Evolutionary conservation across 2,113 vertebrate genomes (phyloP).

Genomic region (Axis porcinus): DNA sequence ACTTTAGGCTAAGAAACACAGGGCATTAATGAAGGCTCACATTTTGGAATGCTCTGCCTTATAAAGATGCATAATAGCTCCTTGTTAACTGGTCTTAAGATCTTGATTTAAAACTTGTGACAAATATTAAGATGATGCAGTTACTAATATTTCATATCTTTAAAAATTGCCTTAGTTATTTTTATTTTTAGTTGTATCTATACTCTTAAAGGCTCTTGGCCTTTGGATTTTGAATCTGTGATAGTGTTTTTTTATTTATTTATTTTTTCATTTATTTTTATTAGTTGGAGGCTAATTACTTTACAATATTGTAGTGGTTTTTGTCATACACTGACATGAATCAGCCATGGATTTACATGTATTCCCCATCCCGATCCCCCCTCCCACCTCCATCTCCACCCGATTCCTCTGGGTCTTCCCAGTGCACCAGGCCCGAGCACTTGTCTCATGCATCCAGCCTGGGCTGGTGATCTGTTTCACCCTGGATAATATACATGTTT

Average conservation of each 20-base stretch:
- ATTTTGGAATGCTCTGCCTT: neutral
- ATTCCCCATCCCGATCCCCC: too few species aligned
- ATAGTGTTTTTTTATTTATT: neutral
- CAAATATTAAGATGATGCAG: neutral
- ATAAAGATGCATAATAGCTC: neutral
- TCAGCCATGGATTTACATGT: too few species aligned
- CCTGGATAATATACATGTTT: too few species aligned
- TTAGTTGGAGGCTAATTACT: too few species aligned
- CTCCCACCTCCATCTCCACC: too few species aligned
- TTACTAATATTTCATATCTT: constrained; percentile 18
- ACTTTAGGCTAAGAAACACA: neutral
- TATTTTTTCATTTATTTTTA: too few species aligned
- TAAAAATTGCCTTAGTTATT: constrained; percentile 8
- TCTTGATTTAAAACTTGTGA: neutral
- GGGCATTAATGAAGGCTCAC: neutral
- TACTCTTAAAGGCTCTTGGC: neutral
- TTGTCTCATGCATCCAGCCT: too few species aligned
- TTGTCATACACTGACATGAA: too few species aligned
- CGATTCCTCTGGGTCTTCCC: too few species aligned
- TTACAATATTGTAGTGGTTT: too few species aligned
- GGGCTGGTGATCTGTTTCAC: too few species aligned
- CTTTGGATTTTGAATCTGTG: neutral
- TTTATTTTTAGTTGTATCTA: neutral
- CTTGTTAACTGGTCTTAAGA: neutral
- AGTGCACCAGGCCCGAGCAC: too few species aligned